Base-by-base conservation (phyloP, 2,113 vertebrate genomes). In the Chlamydotis undulata region DNA sequence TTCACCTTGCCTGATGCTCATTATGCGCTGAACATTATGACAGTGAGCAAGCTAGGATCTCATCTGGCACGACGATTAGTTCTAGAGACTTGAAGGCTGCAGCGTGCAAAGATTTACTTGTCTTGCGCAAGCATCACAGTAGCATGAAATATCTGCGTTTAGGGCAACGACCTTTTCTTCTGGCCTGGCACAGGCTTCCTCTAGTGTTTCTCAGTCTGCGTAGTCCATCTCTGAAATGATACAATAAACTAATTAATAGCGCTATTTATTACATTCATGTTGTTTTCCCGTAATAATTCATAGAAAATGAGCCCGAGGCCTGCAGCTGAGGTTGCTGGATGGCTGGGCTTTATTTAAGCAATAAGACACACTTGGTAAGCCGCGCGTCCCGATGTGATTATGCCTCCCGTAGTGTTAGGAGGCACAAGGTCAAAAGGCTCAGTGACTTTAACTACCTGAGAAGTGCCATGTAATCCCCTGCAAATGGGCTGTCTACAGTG, bases 231-330 rank as follows among this genome's bases (percentile, higher is more conserved):
- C 94, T 79, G 91, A 91, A 95, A 97, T 94, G 91, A 98, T 83
- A 95, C 70, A 96, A 97, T 96, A 95, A 97, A 93, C 94, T 97
- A 98, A 98, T 98, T 97, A 98, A 97, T 83, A 90, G 88, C 2
- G 25, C 90, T 92, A 52, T 98, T 98, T 97, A 97, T 97, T 95
- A 94, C 5, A 2, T 89, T 80, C 31, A 12, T 33, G 82, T 80
- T 97, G 70, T 93, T 97, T 95, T 95, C 87, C 17, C 5, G 4
- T 49, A 22, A 59, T 91, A 52, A 92, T 77, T 89, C 64, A 41
- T 31, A 47, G 95, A 43, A 85, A 64, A 67, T 43, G 92, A 97
- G 91, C 77, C 92, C 45, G 50, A 47, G 90, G 88, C 95, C 93
- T 82, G 8, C 89, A 64, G 95, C 93, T 91, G 9, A 0, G 11